phyloP scores from a whole-genome alignment of 1,140 invertebrate species.

The Theocolax elegans region DNA sequence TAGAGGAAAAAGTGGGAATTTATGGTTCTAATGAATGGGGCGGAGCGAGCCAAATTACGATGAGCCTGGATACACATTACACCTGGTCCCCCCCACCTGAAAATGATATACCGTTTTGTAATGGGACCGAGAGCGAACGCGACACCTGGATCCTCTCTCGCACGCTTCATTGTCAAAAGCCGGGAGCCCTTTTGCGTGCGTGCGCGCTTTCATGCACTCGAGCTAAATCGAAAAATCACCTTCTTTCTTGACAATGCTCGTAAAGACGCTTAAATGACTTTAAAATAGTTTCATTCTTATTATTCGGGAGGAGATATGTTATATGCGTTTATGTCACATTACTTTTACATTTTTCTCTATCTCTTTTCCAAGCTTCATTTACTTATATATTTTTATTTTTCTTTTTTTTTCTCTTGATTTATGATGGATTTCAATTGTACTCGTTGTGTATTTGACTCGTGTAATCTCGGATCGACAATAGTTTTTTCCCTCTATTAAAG shows the following conservation, averaged over 20 bases:
- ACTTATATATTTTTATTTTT: too few relatives aligned
- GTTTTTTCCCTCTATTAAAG: too few relatives aligned
- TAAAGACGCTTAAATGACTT: constrained; percentile 49
- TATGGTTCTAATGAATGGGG: constrained; percentile 41
- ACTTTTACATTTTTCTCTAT: constrained; percentile 8
- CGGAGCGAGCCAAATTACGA: constrained; percentile 51
- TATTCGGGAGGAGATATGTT: background rate
- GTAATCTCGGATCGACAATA: too few relatives aligned
- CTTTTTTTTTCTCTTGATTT: too few relatives aligned
- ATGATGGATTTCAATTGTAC: too few relatives aligned
- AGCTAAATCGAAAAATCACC: constrained; percentile 16
- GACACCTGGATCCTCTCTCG: constrained; percentile 55
- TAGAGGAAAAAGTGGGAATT: constrained; percentile 30
- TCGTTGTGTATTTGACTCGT: too few relatives aligned
- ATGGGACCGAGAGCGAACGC: constrained; percentile 53
- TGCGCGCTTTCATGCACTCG: background rate
- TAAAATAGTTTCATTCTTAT: constrained; percentile 55
- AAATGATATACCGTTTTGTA: constrained; percentile 62
- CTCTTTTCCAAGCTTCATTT: background rate
- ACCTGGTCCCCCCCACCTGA: constrained; percentile 46
- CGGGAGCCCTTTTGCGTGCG: background rate
- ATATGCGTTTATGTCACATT: constrained; percentile 14
- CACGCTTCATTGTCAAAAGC: constrained; percentile 50
- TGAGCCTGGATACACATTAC: constrained; percentile 54
- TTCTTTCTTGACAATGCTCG: constrained; percentile 3